Percentiles rank a stretch among this genome's conserved stretches.
Evolutionary conservation across 1,140 invertebrate species (phyloP).

Genomic region (Holotrichia oblita): DNA sequence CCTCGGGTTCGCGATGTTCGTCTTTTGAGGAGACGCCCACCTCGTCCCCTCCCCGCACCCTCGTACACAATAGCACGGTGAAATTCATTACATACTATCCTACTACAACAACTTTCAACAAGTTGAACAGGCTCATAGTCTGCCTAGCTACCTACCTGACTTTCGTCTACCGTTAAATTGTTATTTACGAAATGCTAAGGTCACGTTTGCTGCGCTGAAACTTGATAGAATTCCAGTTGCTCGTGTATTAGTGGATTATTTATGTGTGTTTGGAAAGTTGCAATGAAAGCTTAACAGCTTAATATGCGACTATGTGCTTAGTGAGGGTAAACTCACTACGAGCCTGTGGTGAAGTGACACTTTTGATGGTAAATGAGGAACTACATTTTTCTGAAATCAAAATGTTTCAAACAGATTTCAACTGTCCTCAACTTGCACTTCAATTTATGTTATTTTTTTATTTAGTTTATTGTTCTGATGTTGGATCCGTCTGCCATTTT

Average conservation of each 20-base stretch:
- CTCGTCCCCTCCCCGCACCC: neutral
- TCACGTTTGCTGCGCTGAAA: neutral
- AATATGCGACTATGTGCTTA: neutral
- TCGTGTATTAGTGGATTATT: neutral
- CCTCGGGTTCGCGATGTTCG: neutral
- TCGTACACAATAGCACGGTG: neutral
- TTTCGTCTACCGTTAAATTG: neutral
- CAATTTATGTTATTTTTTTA: no score
- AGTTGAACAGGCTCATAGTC: neutral
- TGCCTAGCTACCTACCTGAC: no score
- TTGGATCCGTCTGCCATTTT: no score
- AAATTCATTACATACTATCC: neutral
- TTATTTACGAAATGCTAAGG: neutral
- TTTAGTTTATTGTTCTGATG: no score
- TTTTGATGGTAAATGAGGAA: no score
- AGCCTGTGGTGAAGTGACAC: no score
- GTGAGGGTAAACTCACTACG: no score
- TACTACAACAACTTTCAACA: neutral
- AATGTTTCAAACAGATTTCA: no score
- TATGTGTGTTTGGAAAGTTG: constrained; percentile 11
- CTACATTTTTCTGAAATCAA: no score
- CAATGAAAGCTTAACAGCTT: no score
- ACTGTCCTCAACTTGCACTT: no score
- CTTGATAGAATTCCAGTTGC: constrained; percentile 5
- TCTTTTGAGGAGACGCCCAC: neutral